Conservation (phyloP, 1,140 invertebrate species). For the Drosophila oshimai region DNA sequence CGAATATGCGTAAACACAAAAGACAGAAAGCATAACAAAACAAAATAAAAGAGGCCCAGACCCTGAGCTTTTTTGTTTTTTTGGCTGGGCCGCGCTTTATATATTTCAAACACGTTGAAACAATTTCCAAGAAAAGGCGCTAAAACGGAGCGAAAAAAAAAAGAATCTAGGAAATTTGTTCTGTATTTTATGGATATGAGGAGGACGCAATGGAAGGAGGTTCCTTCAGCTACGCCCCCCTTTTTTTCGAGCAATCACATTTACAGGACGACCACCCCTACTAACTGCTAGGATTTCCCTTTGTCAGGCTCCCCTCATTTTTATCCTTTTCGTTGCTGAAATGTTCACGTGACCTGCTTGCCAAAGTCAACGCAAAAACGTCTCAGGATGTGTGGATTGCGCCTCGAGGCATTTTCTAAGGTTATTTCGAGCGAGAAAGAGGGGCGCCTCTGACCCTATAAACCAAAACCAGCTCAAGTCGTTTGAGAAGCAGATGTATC, state of each 20-base stretch:
- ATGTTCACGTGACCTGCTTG: constrained; percentile 76
- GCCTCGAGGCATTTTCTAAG: constrained; percentile 29
- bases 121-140: constrained; percentile 63
- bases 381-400: constrained; percentile 45
- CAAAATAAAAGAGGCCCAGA: constrained; percentile 42
- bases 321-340: constrained; percentile 29
- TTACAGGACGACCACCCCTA: constrained; percentile 38
- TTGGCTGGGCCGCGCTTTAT: constrained; percentile 34
- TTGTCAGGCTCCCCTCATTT: constrained; percentile 46
- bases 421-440: constrained; percentile 11
- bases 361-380: constrained; percentile 53
- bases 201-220: not conserved
- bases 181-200: constrained; percentile 46
- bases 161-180: constrained; percentile 57
- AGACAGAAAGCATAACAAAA: constrained; percentile 53
- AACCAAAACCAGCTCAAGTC: not conserved
- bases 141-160: constrained; percentile 25
- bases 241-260: constrained; percentile 58
- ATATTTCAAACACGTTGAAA: constrained; percentile 74
- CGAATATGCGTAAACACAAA: constrained; percentile 60
- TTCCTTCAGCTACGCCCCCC: not conserved
- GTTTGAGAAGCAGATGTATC: constrained; percentile 63
- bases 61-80: constrained; percentile 14
- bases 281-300: constrained; percentile 14
- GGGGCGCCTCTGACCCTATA: constrained; percentile 25